Evolutionary conservation across 2,797 vertebrate species (phyloP), one percentile per base, ranked within the genome.

Genomic region (Falco cherrug): DNA sequence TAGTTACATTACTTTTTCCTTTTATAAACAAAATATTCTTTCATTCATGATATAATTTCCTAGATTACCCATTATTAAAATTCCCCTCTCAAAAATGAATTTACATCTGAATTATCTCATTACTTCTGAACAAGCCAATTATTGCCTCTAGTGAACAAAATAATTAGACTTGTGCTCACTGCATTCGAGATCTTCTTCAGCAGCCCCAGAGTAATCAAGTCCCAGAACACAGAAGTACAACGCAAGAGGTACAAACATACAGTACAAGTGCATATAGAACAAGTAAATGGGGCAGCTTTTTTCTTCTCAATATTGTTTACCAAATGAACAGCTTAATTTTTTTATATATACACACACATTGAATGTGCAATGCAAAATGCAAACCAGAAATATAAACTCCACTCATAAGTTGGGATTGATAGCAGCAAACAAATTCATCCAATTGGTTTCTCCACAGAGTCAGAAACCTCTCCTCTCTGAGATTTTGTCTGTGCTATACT

Each of bases 71-170:
- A 97, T 97, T 97, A 97, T 97, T 98, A 97, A 93, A 97, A 97
- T 96, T 90, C 90, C 63, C 93, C 87, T 96, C 83, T 96, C 93
- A 87, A 97, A 98, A 97, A 87, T 41, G 93, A 97, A 97, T 97
- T 98, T 97, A 97, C 95, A 98, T 97, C 95, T 98, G 89, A 98
- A 98, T 98, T 97, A 97, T 93, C 89, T 97, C 97, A 97, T 96
- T 97, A 97, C 94, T 96, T 85, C 93, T 97, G 95, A 98, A 96
- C 89, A 97, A 97, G 87, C 92, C 97, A 98, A 98, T 97, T 97
- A 96, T 67, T 95, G 94, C 94, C 71, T 81, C 93, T 93, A 89
- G 93, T 82, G 95, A 97, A 97, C 97, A 97, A 97, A 97, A 95
- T 97, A 97, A 97, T 97, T 97, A 97, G 94, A 93, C 48, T 92